Percentiles rank a stretch among this genome's conserved stretches.
phyloP scores from a whole-genome alignment of 2,113 vertebrate genomes.

The cattle (Bos taurus) region ARS-UCD2.0 NC_037350.1:32300001-32300500 shows the following conservation, averaged over 20 bases:
- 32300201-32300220: too few relatives aligned
- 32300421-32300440: not conserved
- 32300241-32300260: not conserved
- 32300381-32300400: not conserved
- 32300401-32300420: not conserved
- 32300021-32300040: not conserved
- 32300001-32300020: not conserved
- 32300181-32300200: not conserved
- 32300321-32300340: not conserved
- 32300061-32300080: not conserved
- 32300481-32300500: not conserved
- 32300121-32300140: not conserved
- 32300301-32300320: not conserved
- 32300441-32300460: not conserved
- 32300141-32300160: not conserved
- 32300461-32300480: not conserved
- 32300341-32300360: not conserved
- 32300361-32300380: not conserved
- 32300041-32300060: not conserved
- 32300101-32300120: rapidly evolving
- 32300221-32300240: rapidly evolving
- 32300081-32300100: not conserved
- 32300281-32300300: not conserved
- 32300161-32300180: not conserved
- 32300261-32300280: not conserved